Evolutionary conservation across 2,888 invertebrate genomes (phyloP), one percentile per base, ranked within the genome.

Genomic region (Homarus gammarus): DNA sequence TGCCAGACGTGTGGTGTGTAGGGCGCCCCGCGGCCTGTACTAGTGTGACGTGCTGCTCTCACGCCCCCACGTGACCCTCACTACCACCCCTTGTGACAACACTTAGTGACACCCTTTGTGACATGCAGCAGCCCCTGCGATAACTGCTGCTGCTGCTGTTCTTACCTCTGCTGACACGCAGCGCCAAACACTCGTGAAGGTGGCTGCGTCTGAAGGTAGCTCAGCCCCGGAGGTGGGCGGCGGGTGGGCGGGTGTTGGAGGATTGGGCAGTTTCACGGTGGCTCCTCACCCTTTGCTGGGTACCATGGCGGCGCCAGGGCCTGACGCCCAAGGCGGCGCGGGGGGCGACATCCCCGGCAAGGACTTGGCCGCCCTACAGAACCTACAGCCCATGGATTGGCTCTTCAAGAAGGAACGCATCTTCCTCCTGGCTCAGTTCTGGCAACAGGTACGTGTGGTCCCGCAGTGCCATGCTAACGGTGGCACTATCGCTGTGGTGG

Each of bases 371-470:
- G 85, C 87, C 83, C 88, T 91, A 38, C 90, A 87, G 22, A 88
- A 88, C 78, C 61, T 97, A 96, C 97, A 97, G 96, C 97, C 97
- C 94, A 97, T 98, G 97, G 97, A 98, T 96, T 98, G 98, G 97
- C 96, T 98, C 94, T 97, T 97, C 96, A 97, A 97, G 96, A 98
- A 98, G 95, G 97, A 98, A 95, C 96, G 97, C 95, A 97, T 98
- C 95, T 98, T 97, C 95, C 95, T 98, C 94, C 96, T 98, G 94
- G 97, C 97, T 94, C 98, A 98, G 95, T 98, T 98, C 95, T 98
- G 98, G 97, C 98, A 98, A 97, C 98, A 98, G 97, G 98, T 98
- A 95, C 96, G 96, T 94, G 78, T 33, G 38, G 73, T 68, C n/a
- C 49, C 8, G 79, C 33, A 61, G 79, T 56, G 61, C 12, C 79